Evolutionary conservation across 2,113 vertebrate genomes (phyloP).

Genomic region (Origma solitaria): DNA sequence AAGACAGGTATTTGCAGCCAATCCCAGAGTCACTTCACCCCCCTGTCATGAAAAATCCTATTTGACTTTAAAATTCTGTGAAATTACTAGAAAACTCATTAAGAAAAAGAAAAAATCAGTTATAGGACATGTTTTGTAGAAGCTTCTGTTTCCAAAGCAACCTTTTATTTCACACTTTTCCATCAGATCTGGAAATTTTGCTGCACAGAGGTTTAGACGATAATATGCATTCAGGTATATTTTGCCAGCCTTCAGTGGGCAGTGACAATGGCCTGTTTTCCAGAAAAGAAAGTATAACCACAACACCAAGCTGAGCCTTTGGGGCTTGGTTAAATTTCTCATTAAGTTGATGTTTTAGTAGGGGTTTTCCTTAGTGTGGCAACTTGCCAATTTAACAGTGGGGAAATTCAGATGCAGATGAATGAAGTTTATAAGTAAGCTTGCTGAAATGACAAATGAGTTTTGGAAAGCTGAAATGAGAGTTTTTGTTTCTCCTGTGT

Average conservation of each 20-base stretch:
- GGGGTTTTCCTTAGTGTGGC: neutral
- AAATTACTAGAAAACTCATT: neutral
- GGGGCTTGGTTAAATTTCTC: neutral
- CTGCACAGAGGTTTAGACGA: neutral
- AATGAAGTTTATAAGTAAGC: neutral
- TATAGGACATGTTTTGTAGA: neutral
- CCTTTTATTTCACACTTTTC: neutral
- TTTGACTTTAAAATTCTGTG: neutral
- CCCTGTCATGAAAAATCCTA: neutral
- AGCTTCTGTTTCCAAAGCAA: neutral
- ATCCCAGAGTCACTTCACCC: neutral
- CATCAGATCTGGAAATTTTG: neutral
- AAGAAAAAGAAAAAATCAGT: neutral
- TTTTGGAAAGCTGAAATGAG: neutral
- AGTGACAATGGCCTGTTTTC: neutral
- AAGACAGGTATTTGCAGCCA: neutral
- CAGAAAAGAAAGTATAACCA: neutral
- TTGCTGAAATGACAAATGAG: neutral
- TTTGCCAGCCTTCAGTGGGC: neutral
- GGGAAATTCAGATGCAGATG: neutral
- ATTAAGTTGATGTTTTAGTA: neutral
- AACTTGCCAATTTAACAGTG: neutral
- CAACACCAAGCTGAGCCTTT: neutral
- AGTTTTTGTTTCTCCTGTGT: neutral
- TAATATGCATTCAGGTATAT: neutral